phyloP scores from a whole-genome alignment of 2,113 vertebrate genomes.

The Ctenomys sociabilis region DNA sequence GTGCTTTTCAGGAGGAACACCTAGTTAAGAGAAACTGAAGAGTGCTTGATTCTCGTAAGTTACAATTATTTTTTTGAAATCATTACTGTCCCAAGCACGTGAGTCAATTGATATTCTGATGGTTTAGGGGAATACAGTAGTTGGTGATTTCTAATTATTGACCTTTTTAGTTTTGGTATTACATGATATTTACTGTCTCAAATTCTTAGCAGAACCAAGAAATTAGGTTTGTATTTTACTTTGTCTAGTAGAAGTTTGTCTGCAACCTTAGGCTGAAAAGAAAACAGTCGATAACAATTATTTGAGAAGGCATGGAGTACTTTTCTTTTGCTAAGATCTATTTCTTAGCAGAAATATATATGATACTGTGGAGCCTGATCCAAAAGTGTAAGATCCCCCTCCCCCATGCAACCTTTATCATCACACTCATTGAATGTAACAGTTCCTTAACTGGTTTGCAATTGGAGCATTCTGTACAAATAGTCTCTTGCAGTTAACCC shows the following conservation, averaged over 20 bases:
- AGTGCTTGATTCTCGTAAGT: slow-evolving; percentile 1
- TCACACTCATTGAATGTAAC: background rate
- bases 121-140: background rate
- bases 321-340: slow-evolving; percentile 2
- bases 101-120: background rate
- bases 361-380: background rate
- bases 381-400: background rate
- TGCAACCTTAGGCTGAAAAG: slow-evolving; percentile 9
- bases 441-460: background rate
- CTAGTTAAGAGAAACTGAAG: background rate
- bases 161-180: slow-evolving; percentile 5
- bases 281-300: background rate
- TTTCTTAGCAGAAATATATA: slow-evolving; percentile 31
- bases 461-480: background rate
- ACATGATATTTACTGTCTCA: background rate
- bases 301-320: background rate
- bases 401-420: background rate
- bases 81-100: background rate
- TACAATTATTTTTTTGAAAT: slow-evolving; percentile 44
- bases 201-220: background rate
- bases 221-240: background rate
- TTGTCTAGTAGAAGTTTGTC: background rate
- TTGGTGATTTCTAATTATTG: background rate
- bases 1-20: background rate
- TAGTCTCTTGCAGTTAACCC: background rate